Base-by-base conservation (phyloP, 2,797 vertebrate genomes). In the Cichlasoma orientale region DNA sequence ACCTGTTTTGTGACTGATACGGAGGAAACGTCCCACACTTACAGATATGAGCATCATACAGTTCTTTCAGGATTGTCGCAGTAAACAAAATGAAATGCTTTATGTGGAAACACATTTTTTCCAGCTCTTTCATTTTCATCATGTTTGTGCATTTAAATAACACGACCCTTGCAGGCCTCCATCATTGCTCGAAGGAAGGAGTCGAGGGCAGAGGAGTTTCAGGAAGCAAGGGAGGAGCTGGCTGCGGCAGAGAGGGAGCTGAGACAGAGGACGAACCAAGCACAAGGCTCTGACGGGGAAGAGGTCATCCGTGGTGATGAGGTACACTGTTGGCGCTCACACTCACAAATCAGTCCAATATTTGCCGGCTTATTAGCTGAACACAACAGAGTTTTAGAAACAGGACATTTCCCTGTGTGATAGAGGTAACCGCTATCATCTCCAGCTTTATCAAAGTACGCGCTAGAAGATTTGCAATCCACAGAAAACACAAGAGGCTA, bases 181-280 rank as follows among this genome's bases (percentile, higher is more conserved):
- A 98, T 99, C 78, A 97, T 98, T 81, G 92, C 95, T 57, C 96
- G 96, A 81, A 99, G 97, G 86, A 99, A 99, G 93, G 97, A 97
- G 91, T 96, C 96, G 4, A 98, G 98, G 91, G 97, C 97, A 2
- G 97, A 99, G 90, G 97, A 99, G 88, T 95, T 99, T 14, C 97
- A 99, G 92, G 97, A 97, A 86, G 95, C 96, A 8, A 97, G 96
- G 83, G 98, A 99, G 82, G 97, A 98, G 90, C 87, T 98, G 91
- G 88, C 93, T 1, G 90, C 74, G 5, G 75, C 95, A 5, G 97
- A 98, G 80, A 96, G 79, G 84, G 96, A 98, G 87, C 91, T 97
- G 88, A 93, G 90, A n/a, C 93, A 96, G 78, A 98, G 96, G 94
- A 96, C 82, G 74, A 96, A 54, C 77, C 96, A 96, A 92, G 93